Evolutionary conservation across 2,113 vertebrate genomes (phyloP), one percentile per base, ranked within the genome.

Genomic region (Cephalopholis sonnerati): DNA sequence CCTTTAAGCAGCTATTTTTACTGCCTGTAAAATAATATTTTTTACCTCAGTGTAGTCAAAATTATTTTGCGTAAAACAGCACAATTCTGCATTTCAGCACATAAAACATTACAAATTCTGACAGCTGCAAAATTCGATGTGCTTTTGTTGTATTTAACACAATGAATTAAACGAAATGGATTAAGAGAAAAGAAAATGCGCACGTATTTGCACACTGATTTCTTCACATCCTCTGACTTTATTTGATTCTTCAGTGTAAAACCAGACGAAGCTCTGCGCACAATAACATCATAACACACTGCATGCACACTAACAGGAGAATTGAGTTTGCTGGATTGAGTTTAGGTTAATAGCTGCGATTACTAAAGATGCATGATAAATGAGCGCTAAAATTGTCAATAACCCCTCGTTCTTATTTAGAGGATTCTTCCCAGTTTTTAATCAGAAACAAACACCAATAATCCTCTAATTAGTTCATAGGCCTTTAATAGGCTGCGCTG

Each of bases 381-480:
- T 24, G 66, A 58, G 59, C 55, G 51, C 74, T 50, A 55, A 72
- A 77, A 72, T 63, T 63, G 25, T 76, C 78, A 80, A 58, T 87
- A 92, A 74, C 69, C 66, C n/a, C 10, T 17, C 12, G 48, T 81
- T 82, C 68, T 80, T 79, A 84, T 81, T 74, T 64, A 64, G 74
- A 75, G 29, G 9, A 74, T 89, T 81, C 75, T 54, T 55, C 71
- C 25, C 58, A 57, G 67, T 90, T 91, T 93, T 91, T 86, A 78
- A 90, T 86, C 80, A 77, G 88, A 91, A 93, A 93, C 90, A 94
- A 93, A 92, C 87, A 92, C 83, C 87, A 83, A 93, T 91, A 92
- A 91, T 91, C 81, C 79, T 87, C 91, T 94, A 94, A 94, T 93
- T 92, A 92, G 93, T 91, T 91, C 90, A 91, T 84, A 87, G 89